A percentile compares a stretch with the other conserved stretches of the same genome.
Conservation (phyloP, 2,888 invertebrate species). For the Blomia tropicalis region DNA sequence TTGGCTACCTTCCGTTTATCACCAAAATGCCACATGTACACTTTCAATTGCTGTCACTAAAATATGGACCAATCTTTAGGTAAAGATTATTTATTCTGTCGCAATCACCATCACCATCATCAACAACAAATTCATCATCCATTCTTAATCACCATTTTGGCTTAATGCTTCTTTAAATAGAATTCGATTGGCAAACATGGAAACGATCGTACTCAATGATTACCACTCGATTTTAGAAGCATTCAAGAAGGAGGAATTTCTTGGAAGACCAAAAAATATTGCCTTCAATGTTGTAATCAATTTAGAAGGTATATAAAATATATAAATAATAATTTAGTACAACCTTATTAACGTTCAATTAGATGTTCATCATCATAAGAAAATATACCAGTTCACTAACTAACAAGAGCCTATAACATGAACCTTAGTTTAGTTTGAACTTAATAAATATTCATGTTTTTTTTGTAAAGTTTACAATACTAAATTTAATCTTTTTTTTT, state of each 20-base stretch:
- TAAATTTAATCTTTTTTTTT: not conserved
- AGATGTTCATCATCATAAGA: no score
- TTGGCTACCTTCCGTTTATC: slow-evolving; percentile 29
- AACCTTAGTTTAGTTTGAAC: no score
- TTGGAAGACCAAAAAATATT: slow-evolving; percentile 19
- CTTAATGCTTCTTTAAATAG: slow-evolving; percentile 13
- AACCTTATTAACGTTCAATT: no score
- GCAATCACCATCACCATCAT: no score
- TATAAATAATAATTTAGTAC: no score
- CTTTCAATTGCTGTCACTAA: slow-evolving; percentile 24
- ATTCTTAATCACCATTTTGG: not conserved
- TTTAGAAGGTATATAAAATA: slow-evolving; percentile 11
- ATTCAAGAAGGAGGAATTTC: slow-evolving; percentile 19
- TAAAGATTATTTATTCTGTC: slow-evolving; percentile 11
- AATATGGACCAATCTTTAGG: slow-evolving; percentile 28
- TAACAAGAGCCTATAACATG: no score
- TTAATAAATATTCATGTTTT: no score
- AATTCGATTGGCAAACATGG: slow-evolving; percentile 24
- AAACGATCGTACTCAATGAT: slow-evolving; percentile 20
- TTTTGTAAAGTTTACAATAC: no score
- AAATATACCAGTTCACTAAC: no score
- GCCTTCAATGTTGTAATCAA: slow-evolving; percentile 22
- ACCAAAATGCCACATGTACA: slow-evolving; percentile 22
- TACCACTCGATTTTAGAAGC: slow-evolving; percentile 19
- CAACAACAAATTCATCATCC: not conserved